Conservation (phyloP, 2,113 vertebrate genomes). For the Anseranas semipalmata region DNA sequence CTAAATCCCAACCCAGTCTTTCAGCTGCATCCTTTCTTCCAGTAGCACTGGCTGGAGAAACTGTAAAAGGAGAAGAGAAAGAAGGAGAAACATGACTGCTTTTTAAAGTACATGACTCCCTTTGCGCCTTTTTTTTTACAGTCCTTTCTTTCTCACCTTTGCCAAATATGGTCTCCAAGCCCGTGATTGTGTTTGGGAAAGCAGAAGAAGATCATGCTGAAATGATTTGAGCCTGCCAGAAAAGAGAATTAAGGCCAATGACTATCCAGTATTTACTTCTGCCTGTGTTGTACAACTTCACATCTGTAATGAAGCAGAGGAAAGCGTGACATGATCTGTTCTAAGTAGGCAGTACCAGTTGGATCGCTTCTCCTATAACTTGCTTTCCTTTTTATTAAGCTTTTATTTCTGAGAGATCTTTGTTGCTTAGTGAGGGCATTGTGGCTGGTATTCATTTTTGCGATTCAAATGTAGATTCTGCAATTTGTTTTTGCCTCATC, state of each 20-base stretch:
- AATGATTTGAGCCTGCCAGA: background rate
- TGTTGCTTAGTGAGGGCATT: background rate
- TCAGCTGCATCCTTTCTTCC: background rate
- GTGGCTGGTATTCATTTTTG: background rate
- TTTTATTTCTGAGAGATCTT: background rate
- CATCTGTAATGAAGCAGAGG: background rate
- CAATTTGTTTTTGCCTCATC: background rate
- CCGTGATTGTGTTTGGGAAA: background rate
- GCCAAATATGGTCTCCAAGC: background rate
- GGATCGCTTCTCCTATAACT: background rate
- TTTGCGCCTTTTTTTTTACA: background rate
- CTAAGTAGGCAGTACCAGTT: background rate
- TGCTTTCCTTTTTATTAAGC: background rate
- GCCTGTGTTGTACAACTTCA: background rate
- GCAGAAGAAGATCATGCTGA: background rate
- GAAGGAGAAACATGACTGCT: background rate
- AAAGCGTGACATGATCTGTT: background rate
- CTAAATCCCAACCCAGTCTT: background rate
- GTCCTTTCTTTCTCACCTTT: slow-evolving; percentile 12
- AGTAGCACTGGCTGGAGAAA: background rate
- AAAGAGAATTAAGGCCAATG: background rate
- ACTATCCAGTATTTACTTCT: background rate
- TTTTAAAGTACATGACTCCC: background rate
- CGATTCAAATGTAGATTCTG: background rate
- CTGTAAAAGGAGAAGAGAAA: background rate